Evolutionary conservation across 92 coral and sea anemone genomes (phyloP), one percentile per base, ranked within the genome.

Genomic region (Chrysogorgia sp.): DNA sequence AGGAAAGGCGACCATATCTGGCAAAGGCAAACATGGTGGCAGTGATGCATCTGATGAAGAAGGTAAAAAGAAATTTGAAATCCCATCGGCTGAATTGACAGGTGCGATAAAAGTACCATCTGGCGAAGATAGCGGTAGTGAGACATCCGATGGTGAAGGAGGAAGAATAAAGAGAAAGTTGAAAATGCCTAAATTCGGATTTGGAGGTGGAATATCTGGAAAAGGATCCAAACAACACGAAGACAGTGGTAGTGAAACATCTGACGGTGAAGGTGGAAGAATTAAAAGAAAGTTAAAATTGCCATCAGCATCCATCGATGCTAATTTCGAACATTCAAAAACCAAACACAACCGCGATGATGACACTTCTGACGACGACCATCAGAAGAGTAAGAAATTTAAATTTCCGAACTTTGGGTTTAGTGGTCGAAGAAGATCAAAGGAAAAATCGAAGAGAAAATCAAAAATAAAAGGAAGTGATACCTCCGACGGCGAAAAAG

Each of bases 261-360:
- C 74, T 25, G 74, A 67, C 24, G 74, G 74, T n/a, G 21, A 67
- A 10, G 74, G 74, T 24, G 74, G 74, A 19, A 37, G 74, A 40
- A 67, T 67, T 34, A 67, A 67, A 24, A 37, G 74, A 24, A 67
- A 67, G n/a, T 15, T 47, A 2, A 47, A 47, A 47, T 6, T 47
- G n/a, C 15, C 53, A 7, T 47, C 53, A 15, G n/a, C 53, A 15
- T 15, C 15, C 2, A 23, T 2, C 2, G 7, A 3, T 13, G 30
- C 31, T 3, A 57, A 57, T 14, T 23, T 3, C 63, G 23, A 57
- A 23, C 31, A 31, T 23, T 14, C 30, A 3, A 57, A 23, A 7
- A 3, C 31, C 29, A 57, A 23, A 7, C 4, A 8, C 7, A 29
- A 23, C 31, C 3, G 31, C 63, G 17, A 23, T 31, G 17, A 15